Conservation (phyloP, 2,888 invertebrate genomes). For the Dysmachus trigonus region DNA sequence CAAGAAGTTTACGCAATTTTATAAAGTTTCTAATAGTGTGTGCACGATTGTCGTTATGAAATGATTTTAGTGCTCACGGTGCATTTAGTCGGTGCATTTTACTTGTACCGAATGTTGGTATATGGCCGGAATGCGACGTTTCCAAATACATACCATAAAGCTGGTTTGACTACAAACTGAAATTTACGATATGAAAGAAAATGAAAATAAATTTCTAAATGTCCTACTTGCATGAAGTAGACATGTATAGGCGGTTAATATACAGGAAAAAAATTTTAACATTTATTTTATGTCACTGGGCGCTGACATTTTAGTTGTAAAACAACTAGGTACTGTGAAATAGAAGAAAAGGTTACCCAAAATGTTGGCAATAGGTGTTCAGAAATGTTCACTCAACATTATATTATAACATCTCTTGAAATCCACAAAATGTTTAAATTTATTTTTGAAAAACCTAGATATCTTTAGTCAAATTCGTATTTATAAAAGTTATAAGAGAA, state of each 20-base stretch:
- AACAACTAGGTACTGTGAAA: neutral
- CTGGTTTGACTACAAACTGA: neutral
- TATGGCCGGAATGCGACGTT: neutral
- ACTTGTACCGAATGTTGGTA: neutral
- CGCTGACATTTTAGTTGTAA: neutral
- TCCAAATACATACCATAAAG: neutral
- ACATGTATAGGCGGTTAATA: neutral
- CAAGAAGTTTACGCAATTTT: neutral
- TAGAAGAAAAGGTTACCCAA: neutral
- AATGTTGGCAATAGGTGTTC: neutral
- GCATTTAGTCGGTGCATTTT: neutral
- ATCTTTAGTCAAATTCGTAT: no score
- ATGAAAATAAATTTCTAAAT: neutral
- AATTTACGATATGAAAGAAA: neutral
- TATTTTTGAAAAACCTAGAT: no score
- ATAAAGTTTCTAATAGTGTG: neutral
- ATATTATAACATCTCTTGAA: neutral
- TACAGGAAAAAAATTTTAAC: neutral
- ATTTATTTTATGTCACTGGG: neutral
- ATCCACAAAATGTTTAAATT: neutral
- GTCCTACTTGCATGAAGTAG: neutral
- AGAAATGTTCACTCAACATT: neutral
- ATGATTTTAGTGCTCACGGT: neutral
- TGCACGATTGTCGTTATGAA: neutral
- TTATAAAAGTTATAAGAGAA: no score